Evolutionary conservation across 2,797 vertebrate genomes (phyloP).

Genomic region (Leuciscus waleckii): DNA sequence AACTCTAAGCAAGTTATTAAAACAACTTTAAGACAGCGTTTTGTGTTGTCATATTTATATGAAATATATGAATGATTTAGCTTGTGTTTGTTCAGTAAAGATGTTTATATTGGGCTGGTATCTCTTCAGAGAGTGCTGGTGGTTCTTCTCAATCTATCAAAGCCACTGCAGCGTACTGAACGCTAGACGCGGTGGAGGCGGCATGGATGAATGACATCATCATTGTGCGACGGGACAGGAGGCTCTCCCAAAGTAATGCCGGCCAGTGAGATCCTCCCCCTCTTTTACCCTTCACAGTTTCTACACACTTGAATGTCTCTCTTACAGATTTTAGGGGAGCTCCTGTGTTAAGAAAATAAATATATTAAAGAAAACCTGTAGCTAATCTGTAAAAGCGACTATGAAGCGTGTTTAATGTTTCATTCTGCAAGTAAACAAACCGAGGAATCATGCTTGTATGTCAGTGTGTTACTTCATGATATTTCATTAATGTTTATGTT

Average conservation of each 20-base stretch:
- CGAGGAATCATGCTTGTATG: slow-evolving; percentile 62
- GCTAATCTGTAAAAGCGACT: slow-evolving; percentile 51
- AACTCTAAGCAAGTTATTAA: not conserved
- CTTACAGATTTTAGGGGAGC: slow-evolving; percentile 76
- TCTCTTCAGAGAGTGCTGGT: slow-evolving; percentile 18
- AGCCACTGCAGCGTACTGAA: slow-evolving; percentile 34
- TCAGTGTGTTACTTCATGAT: slow-evolving; percentile 10
- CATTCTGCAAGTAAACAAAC: slow-evolving; percentile 59
- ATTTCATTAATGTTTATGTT: not conserved
- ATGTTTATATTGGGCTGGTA: slow-evolving; percentile 18
- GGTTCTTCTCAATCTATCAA: slow-evolving; percentile 33
- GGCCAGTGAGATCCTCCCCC: slow-evolving; percentile 69
- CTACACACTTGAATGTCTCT: slow-evolving; percentile 62
- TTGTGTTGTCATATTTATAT: not conserved
- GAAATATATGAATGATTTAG: not conserved
- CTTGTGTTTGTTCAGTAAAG: not conserved
- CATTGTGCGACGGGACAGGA: slow-evolving; percentile 67
- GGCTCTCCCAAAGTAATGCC: slow-evolving; percentile 68
- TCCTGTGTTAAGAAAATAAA: slow-evolving; percentile 80
- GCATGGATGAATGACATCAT: slow-evolving; percentile 67
- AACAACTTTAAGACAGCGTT: not conserved
- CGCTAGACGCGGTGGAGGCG: slow-evolving; percentile 47
- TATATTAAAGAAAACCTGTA: slow-evolving; percentile 67
- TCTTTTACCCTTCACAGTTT: slow-evolving; percentile 73
- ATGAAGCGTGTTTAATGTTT: slow-evolving; percentile 41